Evolutionary conservation across 2,797 vertebrate genomes (phyloP).

Genomic region (Distichodus sexfasciatus): DNA sequence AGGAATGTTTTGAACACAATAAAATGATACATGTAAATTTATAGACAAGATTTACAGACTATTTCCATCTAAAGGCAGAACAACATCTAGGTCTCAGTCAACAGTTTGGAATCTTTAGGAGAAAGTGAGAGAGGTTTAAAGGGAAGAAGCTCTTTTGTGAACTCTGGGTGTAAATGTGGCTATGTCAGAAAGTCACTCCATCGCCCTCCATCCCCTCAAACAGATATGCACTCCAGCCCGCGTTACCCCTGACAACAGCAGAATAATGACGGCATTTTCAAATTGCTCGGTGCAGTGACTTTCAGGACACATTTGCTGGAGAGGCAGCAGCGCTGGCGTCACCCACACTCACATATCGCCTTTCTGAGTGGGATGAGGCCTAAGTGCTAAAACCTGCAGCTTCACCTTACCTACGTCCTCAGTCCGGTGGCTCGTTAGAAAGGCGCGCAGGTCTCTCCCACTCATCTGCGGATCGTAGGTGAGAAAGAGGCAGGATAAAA

Average conservation of each 20-base stretch:
- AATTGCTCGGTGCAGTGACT: slow-evolving; percentile 11
- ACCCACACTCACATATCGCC: slow-evolving; percentile 10
- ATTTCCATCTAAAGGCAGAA: too few species aligned
- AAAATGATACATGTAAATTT: too few species aligned
- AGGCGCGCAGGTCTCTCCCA: slow-evolving; percentile 56
- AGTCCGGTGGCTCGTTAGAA: slow-evolving; percentile 61
- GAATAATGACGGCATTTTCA: slow-evolving; percentile 7
- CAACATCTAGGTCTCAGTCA: too few species aligned
- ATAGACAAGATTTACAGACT: too few species aligned
- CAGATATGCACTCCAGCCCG: neutral
- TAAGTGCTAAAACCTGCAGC: neutral
- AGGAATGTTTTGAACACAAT: neutral
- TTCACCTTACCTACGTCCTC: slow-evolving; percentile 70
- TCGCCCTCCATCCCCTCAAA: neutral
- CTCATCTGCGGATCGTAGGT: slow-evolving; percentile 66
- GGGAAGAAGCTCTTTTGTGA: neutral
- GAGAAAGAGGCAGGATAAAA: slow-evolving; percentile 17
- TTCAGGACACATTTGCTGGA: slow-evolving; percentile 20
- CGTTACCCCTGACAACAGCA: slow-evolving; percentile 23
- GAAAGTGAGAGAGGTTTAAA: neutral
- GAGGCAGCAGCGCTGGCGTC: neutral
- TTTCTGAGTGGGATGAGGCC: neutral
- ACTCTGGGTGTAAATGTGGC: neutral
- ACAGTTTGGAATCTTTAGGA: neutral
- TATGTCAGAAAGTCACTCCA: slow-evolving; percentile 10